Evolutionary conservation across 64 coral and sea anemone species (phyloP).

Genomic region (Stichodactyla helianthus): DNA sequence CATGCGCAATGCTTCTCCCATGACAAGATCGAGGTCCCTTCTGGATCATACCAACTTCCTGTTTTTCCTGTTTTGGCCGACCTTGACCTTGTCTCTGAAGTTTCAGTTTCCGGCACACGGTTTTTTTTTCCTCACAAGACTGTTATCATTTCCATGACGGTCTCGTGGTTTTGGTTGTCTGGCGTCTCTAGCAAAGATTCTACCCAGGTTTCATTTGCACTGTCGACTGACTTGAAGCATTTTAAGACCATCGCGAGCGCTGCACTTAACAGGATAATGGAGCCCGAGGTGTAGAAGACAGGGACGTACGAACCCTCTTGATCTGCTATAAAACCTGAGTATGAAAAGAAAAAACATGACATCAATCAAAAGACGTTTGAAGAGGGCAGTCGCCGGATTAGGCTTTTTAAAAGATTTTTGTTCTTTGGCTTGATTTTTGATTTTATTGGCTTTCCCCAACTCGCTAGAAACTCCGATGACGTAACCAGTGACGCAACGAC

Average conservation of each 20-base stretch:
- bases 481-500: too few relatives aligned
- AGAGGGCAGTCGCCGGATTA: too few relatives aligned
- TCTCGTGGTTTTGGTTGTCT: not conserved
- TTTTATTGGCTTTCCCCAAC: too few relatives aligned
- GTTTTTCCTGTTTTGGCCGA: too few relatives aligned
- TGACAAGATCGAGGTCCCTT: too few relatives aligned
- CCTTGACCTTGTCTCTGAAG: too few relatives aligned
- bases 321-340: constrained; percentile 5
- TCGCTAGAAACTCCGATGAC: too few relatives aligned
- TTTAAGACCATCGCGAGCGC: not conserved
- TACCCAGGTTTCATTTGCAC: not conserved
- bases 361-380: not conserved
- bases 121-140: not conserved
- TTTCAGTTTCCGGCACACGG: too few relatives aligned
- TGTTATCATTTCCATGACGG: not conserved
- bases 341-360: not conserved
- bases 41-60: too few relatives aligned
- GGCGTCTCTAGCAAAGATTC: not conserved
- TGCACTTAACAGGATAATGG: not conserved
- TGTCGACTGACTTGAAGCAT: not conserved
- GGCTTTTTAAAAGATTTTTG: too few relatives aligned
- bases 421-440: too few relatives aligned
- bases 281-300: not conserved
- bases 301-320: not conserved
- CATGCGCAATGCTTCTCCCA: too few relatives aligned